Conservation (phyloP, 2,113 vertebrate species). For the Myrmecophaga tridactyla region DNA sequence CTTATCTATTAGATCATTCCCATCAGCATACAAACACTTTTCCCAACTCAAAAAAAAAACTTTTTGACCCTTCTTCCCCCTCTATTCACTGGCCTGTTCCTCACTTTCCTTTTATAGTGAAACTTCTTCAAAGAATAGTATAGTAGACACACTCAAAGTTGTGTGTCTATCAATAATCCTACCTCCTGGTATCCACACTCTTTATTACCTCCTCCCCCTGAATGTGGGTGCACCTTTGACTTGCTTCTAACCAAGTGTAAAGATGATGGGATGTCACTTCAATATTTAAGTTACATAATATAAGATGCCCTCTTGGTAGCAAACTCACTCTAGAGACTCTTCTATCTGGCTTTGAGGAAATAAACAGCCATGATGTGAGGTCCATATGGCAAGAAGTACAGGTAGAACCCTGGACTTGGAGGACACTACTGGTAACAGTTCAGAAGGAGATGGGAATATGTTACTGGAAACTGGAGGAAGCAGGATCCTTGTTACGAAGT, state of each 20-base stretch:
- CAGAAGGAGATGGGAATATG: not conserved
- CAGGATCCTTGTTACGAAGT: not conserved
- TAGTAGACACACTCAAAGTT: not conserved
- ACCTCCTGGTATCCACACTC: not conserved
- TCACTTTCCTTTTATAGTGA: not conserved
- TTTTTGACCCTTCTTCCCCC: not conserved
- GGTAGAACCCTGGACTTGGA: not conserved
- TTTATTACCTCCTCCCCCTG: not conserved
- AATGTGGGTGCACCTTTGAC: not conserved
- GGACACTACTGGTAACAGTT: not conserved
- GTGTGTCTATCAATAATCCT: not conserved
- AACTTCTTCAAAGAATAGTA: not conserved
- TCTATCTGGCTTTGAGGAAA: not conserved
- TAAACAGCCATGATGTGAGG: not conserved
- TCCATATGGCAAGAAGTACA: not conserved
- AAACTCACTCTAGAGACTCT: not conserved
- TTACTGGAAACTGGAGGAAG: not conserved
- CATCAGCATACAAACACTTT: not conserved
- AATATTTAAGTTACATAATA: not conserved
- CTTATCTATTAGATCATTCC: not conserved
- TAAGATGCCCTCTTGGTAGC: not conserved
- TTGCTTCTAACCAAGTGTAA: not conserved
- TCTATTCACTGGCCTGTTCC: not conserved
- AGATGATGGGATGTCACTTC: not conserved
- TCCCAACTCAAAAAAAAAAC: not conserved